Conservation (phyloP, 2,888 invertebrate genomes). For the Ormyrus thymus region DNA sequence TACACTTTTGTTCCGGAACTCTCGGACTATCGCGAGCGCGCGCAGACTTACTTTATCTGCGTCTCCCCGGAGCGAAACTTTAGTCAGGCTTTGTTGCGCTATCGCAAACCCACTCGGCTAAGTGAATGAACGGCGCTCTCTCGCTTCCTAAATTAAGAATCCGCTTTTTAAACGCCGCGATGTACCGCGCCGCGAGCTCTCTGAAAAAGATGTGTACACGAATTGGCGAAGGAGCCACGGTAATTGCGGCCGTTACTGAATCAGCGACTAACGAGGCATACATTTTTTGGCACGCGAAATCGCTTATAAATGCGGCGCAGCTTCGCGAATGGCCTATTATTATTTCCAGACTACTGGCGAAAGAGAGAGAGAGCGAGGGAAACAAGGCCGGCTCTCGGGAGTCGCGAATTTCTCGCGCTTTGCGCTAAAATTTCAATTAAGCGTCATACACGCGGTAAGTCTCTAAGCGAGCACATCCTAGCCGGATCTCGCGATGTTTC, state of each 20-base stretch:
- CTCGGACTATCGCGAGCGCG: constrained; percentile 4
- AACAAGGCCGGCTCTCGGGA: not conserved
- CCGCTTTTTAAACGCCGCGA: too few species aligned
- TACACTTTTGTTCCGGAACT: constrained; percentile 18
- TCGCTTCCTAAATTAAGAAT: too few species aligned
- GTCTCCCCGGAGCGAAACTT: too few species aligned
- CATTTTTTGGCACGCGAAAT: not conserved
- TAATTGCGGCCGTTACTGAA: too few species aligned
- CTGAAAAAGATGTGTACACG: not conserved
- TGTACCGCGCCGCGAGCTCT: not conserved
- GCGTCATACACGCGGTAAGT: not conserved
- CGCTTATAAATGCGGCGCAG: not conserved
- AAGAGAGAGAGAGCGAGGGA: not conserved
- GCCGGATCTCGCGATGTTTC: not conserved
- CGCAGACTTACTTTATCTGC: not conserved
- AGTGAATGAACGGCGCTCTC: too few species aligned
- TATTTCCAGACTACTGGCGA: constrained; percentile 4
- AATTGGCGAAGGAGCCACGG: too few species aligned
- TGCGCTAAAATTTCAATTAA: constrained; percentile 38
- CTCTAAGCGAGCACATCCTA: not conserved
- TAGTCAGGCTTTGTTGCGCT: too few species aligned
- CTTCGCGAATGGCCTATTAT: constrained; percentile 1
- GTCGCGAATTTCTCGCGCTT: constrained; percentile 10
- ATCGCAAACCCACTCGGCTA: too few species aligned
- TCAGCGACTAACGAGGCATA: not conserved